A percentile compares a stretch with the other conserved stretches of the same genome.
Conservation (phyloP, 2,888 invertebrate species). For the Nineta flava region DNA sequence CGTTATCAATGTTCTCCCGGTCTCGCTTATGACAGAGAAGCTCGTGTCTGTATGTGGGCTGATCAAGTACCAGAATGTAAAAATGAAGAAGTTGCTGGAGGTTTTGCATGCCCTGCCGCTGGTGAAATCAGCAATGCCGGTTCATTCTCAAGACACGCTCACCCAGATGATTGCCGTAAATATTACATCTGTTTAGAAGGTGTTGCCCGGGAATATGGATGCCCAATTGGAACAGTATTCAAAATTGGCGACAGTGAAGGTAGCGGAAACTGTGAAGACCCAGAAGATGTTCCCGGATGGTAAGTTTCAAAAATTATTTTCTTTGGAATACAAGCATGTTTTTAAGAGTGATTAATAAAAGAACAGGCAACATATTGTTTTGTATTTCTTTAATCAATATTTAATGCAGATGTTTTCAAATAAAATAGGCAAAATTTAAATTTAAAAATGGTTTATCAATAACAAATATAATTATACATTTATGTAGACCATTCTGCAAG, state of each 20-base stretch:
- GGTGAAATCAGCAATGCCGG: conserved; percentile 71
- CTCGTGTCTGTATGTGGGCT: conserved; percentile 92
- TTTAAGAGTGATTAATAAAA: background rate
- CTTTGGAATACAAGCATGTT: conserved; percentile 9
- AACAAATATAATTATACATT: no score
- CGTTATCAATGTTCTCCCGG: conserved; percentile 91
- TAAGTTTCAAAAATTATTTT: conserved; percentile 35
- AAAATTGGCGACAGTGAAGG: conserved; percentile 84
- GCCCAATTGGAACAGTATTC: conserved; percentile 91
- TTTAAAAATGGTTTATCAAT: background rate
- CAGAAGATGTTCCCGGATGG: conserved; percentile 93
- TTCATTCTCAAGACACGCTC: conserved; percentile 87
- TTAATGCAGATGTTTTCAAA: background rate
- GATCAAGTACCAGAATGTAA: conserved; percentile 88
- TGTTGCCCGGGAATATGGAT: conserved; percentile 83
- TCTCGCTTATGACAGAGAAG: conserved; percentile 83
- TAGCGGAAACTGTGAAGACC: conserved; percentile 85
- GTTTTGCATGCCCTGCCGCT: conserved; percentile 71
- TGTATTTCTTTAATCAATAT: background rate
- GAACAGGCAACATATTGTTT: background rate
- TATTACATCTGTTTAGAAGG: conserved; percentile 90
- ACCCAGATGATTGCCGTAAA: conserved; percentile 87
- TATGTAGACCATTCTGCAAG: no score
- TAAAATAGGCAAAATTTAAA: background rate
- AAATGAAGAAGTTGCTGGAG: conserved; percentile 74